Evolutionary conservation across 2,113 vertebrate species (phyloP), one percentile per base, ranked within the genome.

Genomic region (Oncorhynchus tshawytscha): DNA sequence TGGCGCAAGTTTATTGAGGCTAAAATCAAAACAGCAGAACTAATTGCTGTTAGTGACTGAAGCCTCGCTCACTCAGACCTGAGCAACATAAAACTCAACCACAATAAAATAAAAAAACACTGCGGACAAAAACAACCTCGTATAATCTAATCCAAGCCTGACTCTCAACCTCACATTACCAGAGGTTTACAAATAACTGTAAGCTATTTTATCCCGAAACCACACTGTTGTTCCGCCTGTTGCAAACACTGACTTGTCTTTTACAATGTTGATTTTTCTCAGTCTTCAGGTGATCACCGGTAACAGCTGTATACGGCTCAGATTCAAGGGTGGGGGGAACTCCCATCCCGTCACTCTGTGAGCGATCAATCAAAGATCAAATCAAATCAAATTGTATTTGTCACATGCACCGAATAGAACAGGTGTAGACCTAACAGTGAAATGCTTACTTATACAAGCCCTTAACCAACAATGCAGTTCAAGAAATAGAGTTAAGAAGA

Each of bases 21-120:
- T 49, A 48, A 68, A 68, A 39, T n/a, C 29, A 68, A 20, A 39
- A 70, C 68, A 70, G 34, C 34, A 49, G 68, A 48, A 34, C 68
- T 70, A 48, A 70, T 70, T 70, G 39, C 39, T 70, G 8, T 54
- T 12, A 70, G 39, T 16, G 39, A 70, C 34, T 49, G 34, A 45
- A 22, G 18, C 31, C 16, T 68, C 13, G 13, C 67, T 39, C 67
- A 22, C 68, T 70, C 39, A 70, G 39, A 45, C 68, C 68, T 68
- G 67, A 8, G n/a, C 18, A 20, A 12, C 20, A 39, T 70, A 45
- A 45, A 45, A 20, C 11, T n/a, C 8, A 70, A 48, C 68, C 68
- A 70, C 39, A 70, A 70, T 18, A 49, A 45, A 27, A 27, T 0
- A 70, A 3, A 31, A 31, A 69, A 24, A 69, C 34, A 49, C n/a